Evolutionary conservation across 2,113 vertebrate genomes (phyloP).

Genomic region (Phyllostomus hastatus): DNA sequence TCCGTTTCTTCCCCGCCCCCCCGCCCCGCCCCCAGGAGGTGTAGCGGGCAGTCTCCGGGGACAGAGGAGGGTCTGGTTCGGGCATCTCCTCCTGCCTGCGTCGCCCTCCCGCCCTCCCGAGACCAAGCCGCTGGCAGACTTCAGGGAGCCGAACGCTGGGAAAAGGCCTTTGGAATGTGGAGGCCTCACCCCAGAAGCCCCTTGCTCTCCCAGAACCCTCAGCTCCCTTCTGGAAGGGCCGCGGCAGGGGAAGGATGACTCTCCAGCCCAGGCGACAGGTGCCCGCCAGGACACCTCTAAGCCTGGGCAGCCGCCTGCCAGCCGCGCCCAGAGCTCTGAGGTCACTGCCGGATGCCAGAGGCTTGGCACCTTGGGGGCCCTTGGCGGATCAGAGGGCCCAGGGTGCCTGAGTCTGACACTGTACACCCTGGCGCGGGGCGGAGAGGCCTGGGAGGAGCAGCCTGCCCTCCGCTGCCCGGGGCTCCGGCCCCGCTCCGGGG

Average conservation of each 20-base stretch:
- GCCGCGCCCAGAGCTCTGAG: slow-evolving; percentile 69
- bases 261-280: background rate
- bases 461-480: background rate
- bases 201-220: background rate
- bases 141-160: background rate
- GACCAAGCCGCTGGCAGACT: background rate
- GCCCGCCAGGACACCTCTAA: slow-evolving; percentile 68
- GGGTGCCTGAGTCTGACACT: slow-evolving; percentile 60
- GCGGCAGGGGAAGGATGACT: background rate
- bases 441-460: background rate
- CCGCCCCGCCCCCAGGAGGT: background rate
- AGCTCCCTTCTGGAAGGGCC: background rate
- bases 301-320: slow-evolving; percentile 62
- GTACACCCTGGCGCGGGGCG: background rate
- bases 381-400: slow-evolving; percentile 31
- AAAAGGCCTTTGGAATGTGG: background rate
- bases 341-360: slow-evolving; percentile 67
- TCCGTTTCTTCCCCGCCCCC: fast-evolving
- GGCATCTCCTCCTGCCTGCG: background rate
- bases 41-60: too few relatives aligned
- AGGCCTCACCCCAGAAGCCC: background rate
- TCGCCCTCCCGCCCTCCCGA: too few relatives aligned
- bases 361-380: slow-evolving; percentile 1
- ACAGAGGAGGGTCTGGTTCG: background rate
- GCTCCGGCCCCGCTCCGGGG: background rate